phyloP scores from a whole-genome alignment of 2,888 invertebrate genomes.

The Phrixothrix hirtus region DNA sequence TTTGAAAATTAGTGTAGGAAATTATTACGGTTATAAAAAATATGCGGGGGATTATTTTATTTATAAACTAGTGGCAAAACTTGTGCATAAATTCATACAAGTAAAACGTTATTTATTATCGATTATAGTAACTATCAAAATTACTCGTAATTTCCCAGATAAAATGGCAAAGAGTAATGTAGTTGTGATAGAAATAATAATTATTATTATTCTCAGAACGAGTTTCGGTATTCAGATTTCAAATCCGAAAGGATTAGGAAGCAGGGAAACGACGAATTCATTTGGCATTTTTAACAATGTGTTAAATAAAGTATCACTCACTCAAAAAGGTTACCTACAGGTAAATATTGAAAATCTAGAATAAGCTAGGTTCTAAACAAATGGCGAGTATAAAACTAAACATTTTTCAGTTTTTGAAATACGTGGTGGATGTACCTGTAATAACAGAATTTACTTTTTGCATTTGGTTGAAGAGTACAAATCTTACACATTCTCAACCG shows the following conservation, averaged over 20 bases:
- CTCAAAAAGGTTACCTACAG: constrained; percentile 72
- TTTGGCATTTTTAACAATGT: constrained; percentile 29
- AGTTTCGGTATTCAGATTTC: neutral
- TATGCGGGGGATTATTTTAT: no score
- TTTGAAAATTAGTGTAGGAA: no score
- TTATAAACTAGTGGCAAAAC: no score
- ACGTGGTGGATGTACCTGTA: constrained; percentile 58
- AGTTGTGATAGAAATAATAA: neutral
- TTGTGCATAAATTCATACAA: no score
- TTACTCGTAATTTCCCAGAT: no score
- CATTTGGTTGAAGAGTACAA: constrained; percentile 59
- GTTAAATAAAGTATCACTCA: constrained; percentile 65
- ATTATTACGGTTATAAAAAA: no score
- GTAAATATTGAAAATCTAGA: constrained; percentile 49
- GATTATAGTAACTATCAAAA: no score
- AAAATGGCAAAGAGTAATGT: no score
- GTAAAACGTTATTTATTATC: no score
- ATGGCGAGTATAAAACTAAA: neutral
- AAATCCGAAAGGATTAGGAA: no score
- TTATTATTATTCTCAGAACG: neutral
- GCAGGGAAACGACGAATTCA: no score
- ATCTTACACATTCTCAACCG: constrained; percentile 59
- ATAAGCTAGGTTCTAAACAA: neutral
- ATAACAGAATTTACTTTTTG: constrained; percentile 61
- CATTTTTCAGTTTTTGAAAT: constrained; percentile 58